Percentiles rank a stretch among this genome's conserved stretches.
These are phyloP conservation scores for Ooceraea biroi DNA, from an alignment of 1,140 invertebrate species.

Conservation along the genomic window DNA sequence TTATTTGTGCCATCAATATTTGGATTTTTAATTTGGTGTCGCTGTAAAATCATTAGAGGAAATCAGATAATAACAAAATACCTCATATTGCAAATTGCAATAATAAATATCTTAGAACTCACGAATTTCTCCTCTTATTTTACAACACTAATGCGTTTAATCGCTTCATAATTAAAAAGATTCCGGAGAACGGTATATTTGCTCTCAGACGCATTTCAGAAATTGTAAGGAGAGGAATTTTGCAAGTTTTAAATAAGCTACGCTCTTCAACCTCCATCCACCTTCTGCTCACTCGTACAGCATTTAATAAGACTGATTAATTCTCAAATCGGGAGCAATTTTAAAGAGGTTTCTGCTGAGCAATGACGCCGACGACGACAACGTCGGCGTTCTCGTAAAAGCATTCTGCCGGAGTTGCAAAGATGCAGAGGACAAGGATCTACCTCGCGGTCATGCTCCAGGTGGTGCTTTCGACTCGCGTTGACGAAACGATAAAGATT, in stretches of 20 bases:
- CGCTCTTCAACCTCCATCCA: slow-evolving; percentile 25
- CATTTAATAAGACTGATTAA: slow-evolving; percentile 60
- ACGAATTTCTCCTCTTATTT: slow-evolving; percentile 38
- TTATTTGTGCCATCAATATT: background rate
- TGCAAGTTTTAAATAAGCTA: slow-evolving; percentile 60
- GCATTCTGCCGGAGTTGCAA: slow-evolving; percentile 51
- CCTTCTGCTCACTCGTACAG: slow-evolving; percentile 38
- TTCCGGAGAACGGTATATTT: slow-evolving; percentile 44
- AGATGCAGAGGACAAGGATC: slow-evolving; percentile 7
- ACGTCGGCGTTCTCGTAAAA: slow-evolving; percentile 20
- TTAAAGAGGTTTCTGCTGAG: slow-evolving; percentile 51
- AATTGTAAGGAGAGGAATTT: slow-evolving; percentile 46
- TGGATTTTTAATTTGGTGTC: background rate
- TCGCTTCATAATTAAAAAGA: slow-evolving; percentile 60
- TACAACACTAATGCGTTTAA: slow-evolving; percentile 50
- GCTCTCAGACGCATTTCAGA: slow-evolving; percentile 49
- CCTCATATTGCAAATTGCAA: background rate
- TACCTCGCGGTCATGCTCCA: slow-evolving; percentile 44
- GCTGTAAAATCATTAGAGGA: background rate
- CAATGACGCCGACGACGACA: slow-evolving; percentile 30
- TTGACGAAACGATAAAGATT: slow-evolving; percentile 60
- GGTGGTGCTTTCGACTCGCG: slow-evolving; percentile 50
- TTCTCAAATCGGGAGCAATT: slow-evolving; percentile 40
- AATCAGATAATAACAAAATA: background rate
- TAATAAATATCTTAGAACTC: slow-evolving; percentile 47